Evolutionary conservation across 30 jellyfish, hydroid and myxozoan species (phyloP), one percentile per base, ranked within the genome.

Genomic region (Sanderia malayensis): DNA sequence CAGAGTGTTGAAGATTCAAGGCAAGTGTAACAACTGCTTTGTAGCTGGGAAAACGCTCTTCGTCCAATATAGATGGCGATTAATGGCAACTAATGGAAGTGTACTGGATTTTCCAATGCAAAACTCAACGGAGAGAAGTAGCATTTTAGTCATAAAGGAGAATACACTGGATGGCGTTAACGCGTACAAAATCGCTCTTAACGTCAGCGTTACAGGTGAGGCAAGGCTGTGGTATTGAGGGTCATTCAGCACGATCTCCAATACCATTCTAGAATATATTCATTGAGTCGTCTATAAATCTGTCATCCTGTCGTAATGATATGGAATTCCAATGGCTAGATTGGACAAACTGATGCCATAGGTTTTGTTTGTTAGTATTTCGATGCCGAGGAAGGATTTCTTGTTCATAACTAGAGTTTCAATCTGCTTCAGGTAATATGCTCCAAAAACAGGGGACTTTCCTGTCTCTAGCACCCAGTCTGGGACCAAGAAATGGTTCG

Each of bases 401-500:
- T n/a, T n/a, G n/a, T n/a, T n/a, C n/a, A n/a, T n/a, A n/a, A n/a
- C n/a, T n/a, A n/a, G n/a, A n/a, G n/a, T n/a, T n/a, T n/a, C n/a
- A n/a, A n/a, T n/a, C n/a, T n/a, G n/a, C n/a, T n/a, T 41, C 6
- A 59, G 44, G 46, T 59, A 10, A 59, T 25, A n/a, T 21, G 22
- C 21, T 46, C 15, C 8, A 59, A 22, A 10, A 19, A 10, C 68
- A 67, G 3, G 31, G 29, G 21, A 33, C 86, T 4, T 23, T 19
- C 31, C 32, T 78, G 49, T n/a, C 53, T 2, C 74, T 92, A 0
- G 10, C 25, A 13, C 83, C 91, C 26, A 92, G 84, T 71, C 58
- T n/a, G 13, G 34, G 93, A 1, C 98, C 98, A 18, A 46, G 33
- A 20, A 79, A 85, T 46, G 98, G 98, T 11, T 27, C 82, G 17